These are phyloP conservation scores for Pyrgus malvae DNA, from an alignment of 2,888 invertebrate species.

Conservation along the genomic window DNA sequence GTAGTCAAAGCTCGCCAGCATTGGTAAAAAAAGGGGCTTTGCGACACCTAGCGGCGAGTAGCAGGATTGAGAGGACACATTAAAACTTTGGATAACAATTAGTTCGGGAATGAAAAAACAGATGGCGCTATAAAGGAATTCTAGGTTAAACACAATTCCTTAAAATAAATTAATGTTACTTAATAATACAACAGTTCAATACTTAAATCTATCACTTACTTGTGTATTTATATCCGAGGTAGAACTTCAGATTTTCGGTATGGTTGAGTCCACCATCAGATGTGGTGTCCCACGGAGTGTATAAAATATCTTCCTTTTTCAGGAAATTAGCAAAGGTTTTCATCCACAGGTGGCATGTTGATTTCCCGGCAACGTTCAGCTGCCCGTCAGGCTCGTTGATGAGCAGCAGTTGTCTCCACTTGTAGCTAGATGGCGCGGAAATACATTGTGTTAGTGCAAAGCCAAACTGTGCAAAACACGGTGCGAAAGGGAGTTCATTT, in stretches of 20 bases:
- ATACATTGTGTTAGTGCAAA: constrained; percentile 61
- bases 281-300: constrained; percentile 84
- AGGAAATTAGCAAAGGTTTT: constrained; percentile 84
- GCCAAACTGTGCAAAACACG: constrained; percentile 56
- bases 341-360: constrained; percentile 89
- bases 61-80: not conserved
- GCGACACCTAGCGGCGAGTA: constrained; percentile 34
- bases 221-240: constrained; percentile 86
- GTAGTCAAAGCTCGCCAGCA: constrained; percentile 1
- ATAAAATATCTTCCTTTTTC: constrained; percentile 69
- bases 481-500: not conserved
- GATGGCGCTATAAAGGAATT: not conserved
- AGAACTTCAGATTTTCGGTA: constrained; percentile 83
- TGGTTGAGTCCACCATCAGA: constrained; percentile 78
- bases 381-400: constrained; percentile 88
- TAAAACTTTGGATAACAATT: not conserved
- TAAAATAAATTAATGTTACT: not conserved
- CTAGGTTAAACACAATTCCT: not conserved
- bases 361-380: constrained; percentile 84
- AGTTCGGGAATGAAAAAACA: not conserved
- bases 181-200: too few relatives aligned
- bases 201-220: constrained; percentile 78
- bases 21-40: not conserved
- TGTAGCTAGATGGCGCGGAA: constrained; percentile 82
- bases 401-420: constrained; percentile 86